Conservation (phyloP, 1,140 invertebrate species). For the Oreohelix idahoensis region DNA sequence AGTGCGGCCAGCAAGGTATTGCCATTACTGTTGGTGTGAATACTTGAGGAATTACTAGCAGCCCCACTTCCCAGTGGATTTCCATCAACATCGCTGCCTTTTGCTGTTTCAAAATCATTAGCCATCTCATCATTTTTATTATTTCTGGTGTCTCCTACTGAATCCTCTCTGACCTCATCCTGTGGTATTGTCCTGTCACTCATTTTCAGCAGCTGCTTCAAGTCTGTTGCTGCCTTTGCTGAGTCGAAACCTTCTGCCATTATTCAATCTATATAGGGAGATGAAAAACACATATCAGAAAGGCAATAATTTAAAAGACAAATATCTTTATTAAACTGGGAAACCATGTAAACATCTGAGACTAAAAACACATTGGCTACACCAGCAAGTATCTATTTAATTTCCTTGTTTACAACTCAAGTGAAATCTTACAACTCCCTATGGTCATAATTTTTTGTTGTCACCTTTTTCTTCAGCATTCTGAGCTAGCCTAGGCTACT, state of each 20-base stretch:
- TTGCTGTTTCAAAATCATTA: background rate
- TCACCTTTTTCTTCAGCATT: too few relatives aligned
- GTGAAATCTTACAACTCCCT: too few relatives aligned
- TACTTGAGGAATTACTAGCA: background rate
- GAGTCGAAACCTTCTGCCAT: constrained; percentile 7
- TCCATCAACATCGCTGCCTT: background rate
- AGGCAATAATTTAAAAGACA: too few relatives aligned
- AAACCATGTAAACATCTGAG: too few relatives aligned
- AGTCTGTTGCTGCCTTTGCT: background rate
- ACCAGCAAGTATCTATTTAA: too few relatives aligned
- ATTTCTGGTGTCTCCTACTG: background rate
- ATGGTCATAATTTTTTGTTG: too few relatives aligned
- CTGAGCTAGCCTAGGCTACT: too few relatives aligned
- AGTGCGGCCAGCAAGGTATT: background rate
- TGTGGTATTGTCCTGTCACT: background rate
- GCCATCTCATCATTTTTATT: background rate
- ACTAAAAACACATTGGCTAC: too few relatives aligned
- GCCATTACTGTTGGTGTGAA: background rate
- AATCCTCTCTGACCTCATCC: background rate
- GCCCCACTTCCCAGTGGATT: background rate
- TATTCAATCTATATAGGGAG: background rate
- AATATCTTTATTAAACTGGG: too few relatives aligned
- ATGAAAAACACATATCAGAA: too few relatives aligned
- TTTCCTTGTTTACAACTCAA: too few relatives aligned
- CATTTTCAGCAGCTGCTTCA: constrained; percentile 11